Conservation (phyloP, 2,113 vertebrate genomes). For the Dasypus novemcinctus region DNA sequence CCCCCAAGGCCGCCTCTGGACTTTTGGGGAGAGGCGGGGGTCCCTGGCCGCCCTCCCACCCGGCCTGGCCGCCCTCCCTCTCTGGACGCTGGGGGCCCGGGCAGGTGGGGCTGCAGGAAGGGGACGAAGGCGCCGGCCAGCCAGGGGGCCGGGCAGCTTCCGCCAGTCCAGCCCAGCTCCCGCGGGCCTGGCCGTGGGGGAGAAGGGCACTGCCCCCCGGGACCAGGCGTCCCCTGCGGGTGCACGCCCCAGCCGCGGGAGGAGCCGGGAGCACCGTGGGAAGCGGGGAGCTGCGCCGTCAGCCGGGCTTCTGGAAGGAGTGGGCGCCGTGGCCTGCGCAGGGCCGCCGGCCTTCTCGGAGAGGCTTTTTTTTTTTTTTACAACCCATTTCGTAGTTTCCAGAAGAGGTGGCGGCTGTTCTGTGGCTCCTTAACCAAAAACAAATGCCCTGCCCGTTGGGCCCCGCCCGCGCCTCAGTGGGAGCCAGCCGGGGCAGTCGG, state of each 20-base stretch:
- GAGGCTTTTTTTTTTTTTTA: constrained; percentile 34
- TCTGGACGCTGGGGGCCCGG: too few relatives aligned
- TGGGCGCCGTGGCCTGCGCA: too few relatives aligned
- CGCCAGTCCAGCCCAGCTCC: background rate
- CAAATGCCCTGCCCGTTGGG: background rate
- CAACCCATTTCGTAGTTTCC: constrained; percentile 78
- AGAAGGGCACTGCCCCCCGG: too few relatives aligned
- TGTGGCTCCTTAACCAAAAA: constrained; percentile 17
- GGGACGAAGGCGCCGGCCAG: too few relatives aligned
- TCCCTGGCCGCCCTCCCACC: too few relatives aligned
- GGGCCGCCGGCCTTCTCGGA: background rate
- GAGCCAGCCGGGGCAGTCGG: background rate
- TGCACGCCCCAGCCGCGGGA: too few relatives aligned
- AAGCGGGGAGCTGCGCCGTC: constrained; percentile 61
- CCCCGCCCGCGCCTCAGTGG: background rate
- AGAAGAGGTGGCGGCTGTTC: constrained; percentile 62
- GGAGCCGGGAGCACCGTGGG: constrained; percentile 13
- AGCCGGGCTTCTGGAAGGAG: constrained; percentile 73
- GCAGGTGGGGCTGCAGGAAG: too few relatives aligned
- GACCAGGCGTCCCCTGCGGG: too few relatives aligned
- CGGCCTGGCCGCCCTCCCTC: too few relatives aligned
- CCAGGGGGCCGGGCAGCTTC: constrained; percentile 67
- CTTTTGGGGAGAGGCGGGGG: too few relatives aligned
- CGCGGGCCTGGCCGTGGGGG: too few relatives aligned
- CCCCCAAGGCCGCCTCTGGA: too few relatives aligned